Evolutionary conservation across 2,113 vertebrate genomes (phyloP).

Genomic region (Alexandromys fortis): DNA sequence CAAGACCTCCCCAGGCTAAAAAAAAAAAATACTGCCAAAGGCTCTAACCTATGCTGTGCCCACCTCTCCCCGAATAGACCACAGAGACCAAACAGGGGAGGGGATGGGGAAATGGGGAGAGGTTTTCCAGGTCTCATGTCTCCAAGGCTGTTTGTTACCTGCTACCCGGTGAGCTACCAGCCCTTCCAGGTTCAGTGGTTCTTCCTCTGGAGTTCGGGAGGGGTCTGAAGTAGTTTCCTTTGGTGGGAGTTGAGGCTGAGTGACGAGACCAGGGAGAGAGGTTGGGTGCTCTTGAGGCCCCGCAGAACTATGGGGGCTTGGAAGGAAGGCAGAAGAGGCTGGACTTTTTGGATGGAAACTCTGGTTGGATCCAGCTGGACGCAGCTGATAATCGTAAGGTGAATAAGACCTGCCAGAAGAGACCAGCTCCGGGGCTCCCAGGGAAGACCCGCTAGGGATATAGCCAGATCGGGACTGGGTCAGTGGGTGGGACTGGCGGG

Average conservation of each 20-base stretch:
- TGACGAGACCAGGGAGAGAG: conserved; percentile 85
- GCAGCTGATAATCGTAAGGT: conserved; percentile 83
- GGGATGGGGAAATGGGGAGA: not conserved
- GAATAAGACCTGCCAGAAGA: conserved; percentile 75
- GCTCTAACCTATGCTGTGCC: not conserved
- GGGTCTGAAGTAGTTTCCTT: conserved; percentile 84
- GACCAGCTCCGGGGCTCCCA: conserved; percentile 63
- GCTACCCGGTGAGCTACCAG: conserved; percentile 97
- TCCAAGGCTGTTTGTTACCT: conserved; percentile 90
- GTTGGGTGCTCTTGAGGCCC: conserved; percentile 83
- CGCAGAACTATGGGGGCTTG: conserved; percentile 73
- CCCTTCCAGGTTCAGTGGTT: conserved; percentile 93
- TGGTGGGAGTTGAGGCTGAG: conserved; percentile 81
- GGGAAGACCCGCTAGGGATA: conserved; percentile 67
- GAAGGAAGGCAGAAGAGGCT: conserved; percentile 67
- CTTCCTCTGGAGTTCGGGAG: conserved; percentile 86
- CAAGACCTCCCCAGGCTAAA: not conserved
- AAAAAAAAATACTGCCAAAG: not conserved
- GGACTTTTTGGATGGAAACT: conserved; percentile 83
- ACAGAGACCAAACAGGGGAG: not conserved
- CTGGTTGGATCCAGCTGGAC: conserved; percentile 53
- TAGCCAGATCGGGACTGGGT: conserved; percentile 83
- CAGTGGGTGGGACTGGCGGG: conserved; percentile 82
- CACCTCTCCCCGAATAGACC: not conserved
- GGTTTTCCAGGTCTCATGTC: not conserved